Conservation (phyloP, 2,797 vertebrate species). For the Micrastur ruficollis region DNA sequence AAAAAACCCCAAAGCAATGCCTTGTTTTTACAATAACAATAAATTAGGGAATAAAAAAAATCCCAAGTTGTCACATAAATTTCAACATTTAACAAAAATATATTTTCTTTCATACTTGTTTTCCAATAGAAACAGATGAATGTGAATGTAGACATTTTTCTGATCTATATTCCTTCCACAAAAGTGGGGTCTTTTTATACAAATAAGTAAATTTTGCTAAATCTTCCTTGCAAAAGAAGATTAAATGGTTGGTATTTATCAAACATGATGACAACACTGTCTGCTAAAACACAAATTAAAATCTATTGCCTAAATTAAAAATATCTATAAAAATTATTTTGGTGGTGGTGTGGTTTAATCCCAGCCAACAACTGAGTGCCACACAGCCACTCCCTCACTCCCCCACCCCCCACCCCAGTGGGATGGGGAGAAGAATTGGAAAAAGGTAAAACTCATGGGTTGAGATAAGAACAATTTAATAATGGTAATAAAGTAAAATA, state of each 20-base stretch:
- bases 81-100: background rate
- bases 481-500: too few relatives aligned
- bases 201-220: background rate
- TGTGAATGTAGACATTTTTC: background rate
- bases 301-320: background rate
- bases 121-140: background rate
- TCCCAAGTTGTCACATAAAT: background rate
- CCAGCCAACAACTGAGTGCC: too few relatives aligned
- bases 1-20: background rate
- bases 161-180: background rate
- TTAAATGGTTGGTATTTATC: constrained; percentile 16
- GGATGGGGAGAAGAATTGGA: too few relatives aligned
- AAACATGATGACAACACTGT: background rate
- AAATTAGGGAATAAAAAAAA: background rate
- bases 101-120: background rate
- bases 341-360: background rate
- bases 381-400: too few relatives aligned
- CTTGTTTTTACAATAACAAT: background rate
- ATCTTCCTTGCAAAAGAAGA: background rate
- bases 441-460: too few relatives aligned
- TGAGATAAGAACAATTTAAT: too few relatives aligned
- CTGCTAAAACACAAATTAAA: background rate
- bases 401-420: too few relatives aligned
- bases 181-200: background rate
- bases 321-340: background rate